Evolutionary conservation across 1,140 invertebrate genomes (phyloP).

Genomic region (Conus ventricosus): DNA sequence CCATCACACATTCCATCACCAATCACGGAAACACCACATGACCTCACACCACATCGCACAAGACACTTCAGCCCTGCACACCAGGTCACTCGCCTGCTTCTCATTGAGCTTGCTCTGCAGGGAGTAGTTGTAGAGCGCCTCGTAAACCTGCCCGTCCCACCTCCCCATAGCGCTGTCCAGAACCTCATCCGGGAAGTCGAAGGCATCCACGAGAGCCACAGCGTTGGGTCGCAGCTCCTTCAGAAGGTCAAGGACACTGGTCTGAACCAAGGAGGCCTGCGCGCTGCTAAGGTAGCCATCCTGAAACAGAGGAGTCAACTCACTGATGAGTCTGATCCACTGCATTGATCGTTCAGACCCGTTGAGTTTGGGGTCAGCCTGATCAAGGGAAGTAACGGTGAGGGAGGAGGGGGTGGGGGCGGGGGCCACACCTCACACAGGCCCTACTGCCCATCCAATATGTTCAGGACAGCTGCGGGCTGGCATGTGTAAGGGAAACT

Average conservation of each 20-base stretch:
- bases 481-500: too few species aligned
- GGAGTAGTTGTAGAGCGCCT: conserved; percentile 89
- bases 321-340: too few species aligned
- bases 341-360: too few species aligned
- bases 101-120: conserved; percentile 90
- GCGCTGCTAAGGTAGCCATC: conserved; percentile 74
- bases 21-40: too few species aligned
- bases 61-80: neutral
- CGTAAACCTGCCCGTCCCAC: conserved; percentile 94
- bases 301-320: conserved; percentile 42
- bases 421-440: too few species aligned
- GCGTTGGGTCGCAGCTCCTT: conserved; percentile 87
- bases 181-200: conserved; percentile 89
- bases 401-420: too few species aligned
- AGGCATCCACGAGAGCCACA: conserved; percentile 91
- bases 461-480: too few species aligned
- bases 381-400: too few species aligned
- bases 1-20: neutral
- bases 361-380: too few species aligned
- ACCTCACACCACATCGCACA: too few species aligned
- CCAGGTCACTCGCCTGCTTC: conserved; percentile 74
- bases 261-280: conserved; percentile 81
- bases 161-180: conserved; percentile 88
- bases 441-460: too few species aligned
- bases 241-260: conserved; percentile 83